Percentiles rank a stretch among this genome's conserved stretches.
Evolutionary conservation across 2,113 vertebrate genomes (phyloP).

Genomic region (Donacobius atricapilla): DNA sequence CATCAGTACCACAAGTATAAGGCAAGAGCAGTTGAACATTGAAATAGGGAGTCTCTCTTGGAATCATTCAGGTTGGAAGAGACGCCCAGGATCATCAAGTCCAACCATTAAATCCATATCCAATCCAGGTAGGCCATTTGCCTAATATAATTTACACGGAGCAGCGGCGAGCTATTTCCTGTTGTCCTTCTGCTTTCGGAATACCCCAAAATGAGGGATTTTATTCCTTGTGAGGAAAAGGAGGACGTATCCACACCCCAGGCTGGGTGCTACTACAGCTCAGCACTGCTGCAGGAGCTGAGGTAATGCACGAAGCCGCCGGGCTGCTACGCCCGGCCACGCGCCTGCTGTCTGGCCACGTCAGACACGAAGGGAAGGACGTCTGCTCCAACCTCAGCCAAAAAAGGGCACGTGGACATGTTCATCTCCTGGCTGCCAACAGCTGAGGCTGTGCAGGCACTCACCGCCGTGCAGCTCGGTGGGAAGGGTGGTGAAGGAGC

Average conservation of each 20-base stretch:
- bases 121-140: neutral
- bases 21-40: neutral
- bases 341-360: neutral
- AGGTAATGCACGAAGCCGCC: neutral
- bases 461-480: accelerated
- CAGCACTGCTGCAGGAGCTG: neutral
- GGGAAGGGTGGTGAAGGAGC: accelerated
- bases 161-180: neutral
- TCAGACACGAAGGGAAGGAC: neutral
- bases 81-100: neutral
- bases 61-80: neutral
- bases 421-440: neutral
- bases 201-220: neutral
- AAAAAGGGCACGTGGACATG: neutral
- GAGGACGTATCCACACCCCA: neutral
- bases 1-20: neutral
- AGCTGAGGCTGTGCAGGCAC: neutral
- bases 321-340: neutral
- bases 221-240: neutral
- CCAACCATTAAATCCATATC: neutral
- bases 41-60: neutral
- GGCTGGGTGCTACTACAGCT: neutral
- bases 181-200: neutral
- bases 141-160: neutral
- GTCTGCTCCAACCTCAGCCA: neutral